These are phyloP conservation scores for Diorhabda elongata DNA, from an alignment of 1,140 invertebrate species.

Conservation along the genomic window DNA sequence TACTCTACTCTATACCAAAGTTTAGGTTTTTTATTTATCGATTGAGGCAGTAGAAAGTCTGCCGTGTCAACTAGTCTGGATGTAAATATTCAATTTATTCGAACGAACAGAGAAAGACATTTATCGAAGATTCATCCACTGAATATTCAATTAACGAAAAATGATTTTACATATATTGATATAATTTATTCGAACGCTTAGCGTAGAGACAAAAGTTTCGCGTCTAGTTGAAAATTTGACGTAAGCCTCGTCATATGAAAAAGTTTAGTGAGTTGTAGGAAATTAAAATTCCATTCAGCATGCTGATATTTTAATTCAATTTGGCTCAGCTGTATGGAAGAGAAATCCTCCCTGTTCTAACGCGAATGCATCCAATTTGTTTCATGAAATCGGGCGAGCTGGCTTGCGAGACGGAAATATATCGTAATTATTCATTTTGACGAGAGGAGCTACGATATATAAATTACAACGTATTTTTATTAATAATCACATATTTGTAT, in stretches of 20 bases:
- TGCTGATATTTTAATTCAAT: slow-evolving; percentile 16
- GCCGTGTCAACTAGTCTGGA: no score
- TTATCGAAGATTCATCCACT: no score
- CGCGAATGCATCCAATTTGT: slow-evolving; percentile 12
- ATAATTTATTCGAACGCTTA: background rate
- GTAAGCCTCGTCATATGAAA: background rate
- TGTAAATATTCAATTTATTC: no score
- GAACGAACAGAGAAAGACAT: no score
- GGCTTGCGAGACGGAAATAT: slow-evolving; percentile 7
- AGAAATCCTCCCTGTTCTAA: slow-evolving; percentile 8
- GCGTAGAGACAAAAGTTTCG: background rate
- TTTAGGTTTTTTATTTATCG: no score
- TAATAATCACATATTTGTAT: slow-evolving; percentile 3
- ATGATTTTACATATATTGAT: background rate
- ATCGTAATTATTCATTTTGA: slow-evolving; percentile 18
- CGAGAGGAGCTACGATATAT: background rate
- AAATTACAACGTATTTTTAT: slow-evolving; percentile 5
- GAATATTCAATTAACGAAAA: background rate
- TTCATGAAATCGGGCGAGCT: slow-evolving; percentile 4
- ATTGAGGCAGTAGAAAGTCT: no score
- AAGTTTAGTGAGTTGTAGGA: slow-evolving; percentile 1
- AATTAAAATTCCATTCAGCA: slow-evolving; percentile 1
- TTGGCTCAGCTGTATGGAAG: slow-evolving; percentile 10
- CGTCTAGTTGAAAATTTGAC: background rate
- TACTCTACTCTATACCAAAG: no score